Conservation (phyloP, 2,888 invertebrate species). For the Nemurella pictetii region DNA sequence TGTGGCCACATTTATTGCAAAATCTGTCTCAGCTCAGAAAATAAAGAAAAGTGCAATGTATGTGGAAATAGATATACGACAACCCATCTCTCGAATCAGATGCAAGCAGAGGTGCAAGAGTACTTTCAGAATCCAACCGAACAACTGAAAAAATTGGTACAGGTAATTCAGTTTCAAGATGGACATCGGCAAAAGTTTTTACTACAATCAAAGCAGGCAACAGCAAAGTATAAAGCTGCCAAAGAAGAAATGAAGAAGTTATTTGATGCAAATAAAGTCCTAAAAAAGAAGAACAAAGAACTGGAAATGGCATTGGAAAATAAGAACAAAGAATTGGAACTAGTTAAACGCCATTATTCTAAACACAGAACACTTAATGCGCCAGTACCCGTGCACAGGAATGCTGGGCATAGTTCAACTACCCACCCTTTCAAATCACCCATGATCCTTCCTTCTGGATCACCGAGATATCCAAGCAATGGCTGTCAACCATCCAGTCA, state of each 20-base stretch:
- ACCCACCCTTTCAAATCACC: not conserved
- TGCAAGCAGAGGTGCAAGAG: conserved; percentile 13
- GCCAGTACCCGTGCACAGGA: not conserved
- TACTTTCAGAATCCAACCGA: not conserved
- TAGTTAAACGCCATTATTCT: not conserved
- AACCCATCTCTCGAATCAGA: not conserved
- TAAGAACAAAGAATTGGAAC: not conserved
- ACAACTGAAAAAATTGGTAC: conserved; percentile 1
- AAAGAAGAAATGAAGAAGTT: conserved; percentile 28
- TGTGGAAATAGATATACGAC: conserved; percentile 2
- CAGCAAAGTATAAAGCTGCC: conserved; percentile 20
- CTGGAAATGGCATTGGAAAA: not conserved
- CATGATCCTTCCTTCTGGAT: not conserved
- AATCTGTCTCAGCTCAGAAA: not conserved
- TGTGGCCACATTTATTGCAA: conserved; percentile 23
- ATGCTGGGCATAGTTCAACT: not conserved
- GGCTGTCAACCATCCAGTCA: not conserved
- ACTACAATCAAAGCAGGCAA: not conserved
- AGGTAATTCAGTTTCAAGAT: conserved; percentile 7
- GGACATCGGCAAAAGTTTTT: not conserved
- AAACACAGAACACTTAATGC: not conserved
- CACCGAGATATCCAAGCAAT: not conserved
- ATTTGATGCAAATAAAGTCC: not conserved
- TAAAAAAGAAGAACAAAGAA: not conserved
- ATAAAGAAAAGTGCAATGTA: conserved; percentile 6